Conservation (phyloP, 2,888 invertebrate genomes). For the Gari tellinella region DNA sequence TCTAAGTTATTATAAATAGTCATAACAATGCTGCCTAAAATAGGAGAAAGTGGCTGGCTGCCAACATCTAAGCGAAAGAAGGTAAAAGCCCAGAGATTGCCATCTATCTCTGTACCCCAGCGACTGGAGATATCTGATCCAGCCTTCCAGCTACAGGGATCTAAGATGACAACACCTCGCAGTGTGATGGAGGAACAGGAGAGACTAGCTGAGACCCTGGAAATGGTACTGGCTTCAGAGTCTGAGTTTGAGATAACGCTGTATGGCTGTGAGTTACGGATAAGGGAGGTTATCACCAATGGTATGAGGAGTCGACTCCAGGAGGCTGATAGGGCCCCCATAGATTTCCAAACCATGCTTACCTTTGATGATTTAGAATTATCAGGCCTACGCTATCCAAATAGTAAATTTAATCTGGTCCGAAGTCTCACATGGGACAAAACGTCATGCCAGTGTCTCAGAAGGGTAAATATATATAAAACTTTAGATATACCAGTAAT, state of each 20-base stretch:
- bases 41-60: conserved; percentile 18
- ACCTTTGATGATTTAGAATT: too few relatives aligned
- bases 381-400: too few relatives aligned
- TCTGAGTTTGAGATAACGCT: conserved; percentile 16
- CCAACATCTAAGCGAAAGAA: conserved; percentile 24
- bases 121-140: conserved; percentile 35
- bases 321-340: too few relatives aligned
- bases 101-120: conserved; percentile 20
- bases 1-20: background rate
- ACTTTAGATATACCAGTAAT: too few relatives aligned
- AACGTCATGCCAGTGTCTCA: conserved; percentile 3
- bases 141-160: conserved; percentile 56
- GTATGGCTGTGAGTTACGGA: conserved; percentile 2
- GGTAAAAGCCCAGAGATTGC: conserved; percentile 8
- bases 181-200: conserved; percentile 9
- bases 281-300: background rate
- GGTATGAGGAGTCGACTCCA: too few relatives aligned
- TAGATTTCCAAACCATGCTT: too few relatives aligned
- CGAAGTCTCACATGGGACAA: too few relatives aligned
- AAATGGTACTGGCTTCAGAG: conserved; percentile 30
- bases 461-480: conserved; percentile 1
- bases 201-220: conserved; percentile 25
- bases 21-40: conserved; percentile 25
- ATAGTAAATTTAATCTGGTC: too few relatives aligned
- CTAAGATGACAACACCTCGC: conserved; percentile 55